Evolutionary conservation across 2,113 vertebrate species (phyloP).

Genomic region (Loxodonta africana): DNA sequence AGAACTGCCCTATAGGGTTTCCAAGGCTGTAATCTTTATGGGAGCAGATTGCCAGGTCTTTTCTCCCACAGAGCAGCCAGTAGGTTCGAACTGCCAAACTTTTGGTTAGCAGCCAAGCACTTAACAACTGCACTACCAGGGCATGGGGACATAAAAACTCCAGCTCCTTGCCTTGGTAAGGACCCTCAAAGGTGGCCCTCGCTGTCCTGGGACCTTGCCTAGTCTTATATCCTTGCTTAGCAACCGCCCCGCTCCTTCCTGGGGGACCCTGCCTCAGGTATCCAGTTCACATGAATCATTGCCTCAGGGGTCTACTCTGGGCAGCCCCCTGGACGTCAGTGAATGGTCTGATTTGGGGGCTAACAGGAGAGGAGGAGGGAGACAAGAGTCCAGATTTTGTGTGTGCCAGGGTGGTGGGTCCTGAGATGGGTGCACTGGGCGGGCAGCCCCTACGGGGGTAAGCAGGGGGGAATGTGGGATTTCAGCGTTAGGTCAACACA

Average conservation of each 20-base stretch:
- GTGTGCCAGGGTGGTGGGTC: accelerated
- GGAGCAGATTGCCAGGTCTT: background rate
- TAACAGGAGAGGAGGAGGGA: background rate
- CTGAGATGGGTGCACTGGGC: accelerated
- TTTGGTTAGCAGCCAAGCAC: no score
- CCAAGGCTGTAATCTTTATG: no score
- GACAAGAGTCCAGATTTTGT: background rate
- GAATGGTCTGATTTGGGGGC: background rate
- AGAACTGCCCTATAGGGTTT: no score
- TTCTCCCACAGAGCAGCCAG: no score
- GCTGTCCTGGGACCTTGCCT: accelerated
- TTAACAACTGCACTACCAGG: no score
- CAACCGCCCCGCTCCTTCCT: background rate
- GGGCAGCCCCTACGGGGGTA: accelerated
- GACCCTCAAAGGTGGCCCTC: background rate
- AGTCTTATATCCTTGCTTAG: background rate
- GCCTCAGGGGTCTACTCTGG: background rate
- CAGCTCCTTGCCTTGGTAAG: background rate
- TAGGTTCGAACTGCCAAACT: no score
- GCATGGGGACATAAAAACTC: accelerated
- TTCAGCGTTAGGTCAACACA: background rate
- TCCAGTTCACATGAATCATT: background rate
- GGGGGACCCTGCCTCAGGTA: background rate
- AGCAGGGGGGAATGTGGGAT: no score
- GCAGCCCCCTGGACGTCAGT: background rate